Evolutionary conservation across 2,113 vertebrate species (phyloP).

Genomic region (Pseudonaja textilis): DNA sequence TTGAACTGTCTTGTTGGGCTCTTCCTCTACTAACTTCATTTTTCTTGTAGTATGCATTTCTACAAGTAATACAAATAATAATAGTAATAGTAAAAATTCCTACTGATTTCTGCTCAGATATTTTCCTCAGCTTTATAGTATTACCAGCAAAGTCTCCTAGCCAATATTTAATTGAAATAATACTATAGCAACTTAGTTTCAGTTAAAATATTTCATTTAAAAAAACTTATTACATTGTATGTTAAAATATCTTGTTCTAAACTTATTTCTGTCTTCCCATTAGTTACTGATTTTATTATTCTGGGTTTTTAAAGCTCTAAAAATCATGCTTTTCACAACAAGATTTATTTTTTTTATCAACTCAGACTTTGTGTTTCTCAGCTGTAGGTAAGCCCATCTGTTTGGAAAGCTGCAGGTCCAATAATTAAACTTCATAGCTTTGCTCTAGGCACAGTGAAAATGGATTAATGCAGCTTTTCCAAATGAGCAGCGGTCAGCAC

Average conservation of each 20-base stretch:
- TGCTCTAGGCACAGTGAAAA: neutral
- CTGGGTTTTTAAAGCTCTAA: neutral
- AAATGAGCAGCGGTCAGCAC: neutral
- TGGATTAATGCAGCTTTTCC: neutral
- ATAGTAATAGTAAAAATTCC: neutral
- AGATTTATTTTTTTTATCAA: neutral
- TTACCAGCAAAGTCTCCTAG: neutral
- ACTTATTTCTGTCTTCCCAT: neutral
- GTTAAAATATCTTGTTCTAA: neutral
- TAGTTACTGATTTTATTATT: neutral
- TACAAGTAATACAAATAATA: neutral
- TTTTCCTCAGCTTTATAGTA: neutral
- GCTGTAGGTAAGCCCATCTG: conserved; percentile 30
- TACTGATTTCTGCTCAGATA: neutral
- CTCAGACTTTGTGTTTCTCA: neutral
- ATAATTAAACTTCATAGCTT: conserved; percentile 15
- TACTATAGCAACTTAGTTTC: neutral
- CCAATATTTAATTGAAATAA: conserved; percentile 1
- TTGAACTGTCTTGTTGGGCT: neutral
- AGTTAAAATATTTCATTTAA: neutral
- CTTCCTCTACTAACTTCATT: neutral
- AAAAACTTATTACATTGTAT: neutral
- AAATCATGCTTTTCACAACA: neutral
- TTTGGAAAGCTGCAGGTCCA: conserved; percentile 6
- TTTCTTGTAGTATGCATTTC: neutral